Evolutionary conservation across 2,888 invertebrate species (phyloP).

Genomic region (Erannis defoliaria): DNA sequence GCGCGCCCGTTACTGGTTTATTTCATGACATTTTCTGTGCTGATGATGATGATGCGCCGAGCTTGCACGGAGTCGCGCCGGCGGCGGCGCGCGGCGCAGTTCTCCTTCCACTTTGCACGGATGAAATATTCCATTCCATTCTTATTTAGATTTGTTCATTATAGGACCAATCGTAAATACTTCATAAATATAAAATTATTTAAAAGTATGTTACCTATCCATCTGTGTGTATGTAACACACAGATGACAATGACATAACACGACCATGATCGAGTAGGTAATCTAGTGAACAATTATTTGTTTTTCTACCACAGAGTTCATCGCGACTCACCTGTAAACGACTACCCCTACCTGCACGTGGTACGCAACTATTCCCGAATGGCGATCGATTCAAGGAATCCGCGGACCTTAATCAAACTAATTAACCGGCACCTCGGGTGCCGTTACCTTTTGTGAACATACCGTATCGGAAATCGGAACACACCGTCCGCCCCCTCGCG

Average conservation of each 20-base stretch:
- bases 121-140: neutral
- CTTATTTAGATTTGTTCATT: neutral
- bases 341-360: neutral
- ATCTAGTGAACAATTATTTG: no score
- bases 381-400: neutral
- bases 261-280: no score
- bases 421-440: constrained; percentile 6
- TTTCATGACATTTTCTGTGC: constrained; percentile 26
- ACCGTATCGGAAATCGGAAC: constrained; percentile 15
- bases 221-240: no score
- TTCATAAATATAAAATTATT: no score
- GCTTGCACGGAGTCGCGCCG: neutral
- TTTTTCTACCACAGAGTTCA: no score
- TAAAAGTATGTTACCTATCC: no score
- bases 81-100: neutral
- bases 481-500: constrained; percentile 20
- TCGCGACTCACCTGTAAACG: neutral
- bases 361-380: neutral
- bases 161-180: neutral
- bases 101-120: neutral
- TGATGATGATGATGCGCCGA: constrained; percentile 34
- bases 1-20: constrained; percentile 42
- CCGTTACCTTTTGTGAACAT: constrained; percentile 14
- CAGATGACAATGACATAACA: no score
- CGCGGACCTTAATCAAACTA: constrained; percentile 12